Evolutionary conservation across 64 coral and sea anemone genomes (phyloP).

Genomic region (Platygyra sinensis): DNA sequence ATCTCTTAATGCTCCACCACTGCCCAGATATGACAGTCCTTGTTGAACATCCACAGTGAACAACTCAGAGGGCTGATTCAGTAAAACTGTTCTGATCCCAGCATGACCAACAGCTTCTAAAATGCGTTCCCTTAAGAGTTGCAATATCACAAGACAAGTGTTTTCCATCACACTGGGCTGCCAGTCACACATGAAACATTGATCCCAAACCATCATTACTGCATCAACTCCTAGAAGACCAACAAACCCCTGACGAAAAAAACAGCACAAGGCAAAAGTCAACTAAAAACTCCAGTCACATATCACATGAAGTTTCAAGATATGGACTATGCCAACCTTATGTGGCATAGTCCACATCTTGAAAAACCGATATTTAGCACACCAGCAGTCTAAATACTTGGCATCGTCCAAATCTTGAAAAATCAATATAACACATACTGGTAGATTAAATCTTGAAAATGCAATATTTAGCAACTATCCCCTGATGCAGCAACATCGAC

Average conservation of each 20-base stretch:
- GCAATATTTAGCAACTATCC: no score
- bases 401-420: no score
- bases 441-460: no score
- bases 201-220: conserved; percentile 80
- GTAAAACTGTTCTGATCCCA: conserved; percentile 46
- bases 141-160: conserved; percentile 70
- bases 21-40: conserved; percentile 74
- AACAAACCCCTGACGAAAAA: conserved; percentile 68
- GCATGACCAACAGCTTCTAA: conserved; percentile 55
- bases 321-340: no score
- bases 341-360: no score
- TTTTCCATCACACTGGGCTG: conserved; percentile 43
- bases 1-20: conserved; percentile 77
- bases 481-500: no score
- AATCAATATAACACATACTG: no score
- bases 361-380: no score
- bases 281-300: not conserved
- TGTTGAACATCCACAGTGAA: conserved; percentile 81
- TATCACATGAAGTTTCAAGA: no score
- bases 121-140: conserved; percentile 50
- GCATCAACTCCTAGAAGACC: conserved; percentile 63
- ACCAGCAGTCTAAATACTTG: no score
- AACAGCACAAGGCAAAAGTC: not conserved
- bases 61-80: conserved; percentile 47
- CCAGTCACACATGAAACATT: conserved; percentile 84